Evolutionary conservation across 2,113 vertebrate species (phyloP).

Genomic region (Oncorhynchus clarkii): DNA sequence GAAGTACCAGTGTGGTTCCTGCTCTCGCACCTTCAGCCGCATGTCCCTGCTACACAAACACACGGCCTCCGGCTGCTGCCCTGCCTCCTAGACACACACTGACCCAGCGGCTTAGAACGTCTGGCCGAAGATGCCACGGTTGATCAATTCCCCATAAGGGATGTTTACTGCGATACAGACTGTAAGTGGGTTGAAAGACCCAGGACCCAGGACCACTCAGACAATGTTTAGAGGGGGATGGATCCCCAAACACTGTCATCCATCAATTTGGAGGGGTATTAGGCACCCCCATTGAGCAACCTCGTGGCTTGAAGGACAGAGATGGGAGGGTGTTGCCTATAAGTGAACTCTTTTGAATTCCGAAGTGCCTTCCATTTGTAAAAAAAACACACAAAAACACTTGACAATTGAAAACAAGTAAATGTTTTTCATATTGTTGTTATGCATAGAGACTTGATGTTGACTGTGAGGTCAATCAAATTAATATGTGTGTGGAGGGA

Average conservation of each 20-base stretch:
- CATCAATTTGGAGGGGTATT: background rate
- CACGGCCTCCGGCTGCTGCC: conserved; percentile 82
- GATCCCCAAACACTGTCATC: background rate
- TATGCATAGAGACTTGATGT: background rate
- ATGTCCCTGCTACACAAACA: conserved; percentile 98
- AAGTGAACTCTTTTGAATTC: background rate
- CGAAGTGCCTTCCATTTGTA: conserved; percentile 42
- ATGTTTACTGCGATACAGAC: no score
- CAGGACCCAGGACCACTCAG: background rate
- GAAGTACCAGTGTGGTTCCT: conserved; percentile 93
- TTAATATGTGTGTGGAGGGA: conserved; percentile 28
- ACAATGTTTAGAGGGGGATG: background rate
- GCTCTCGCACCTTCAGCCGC: conserved; percentile 94
- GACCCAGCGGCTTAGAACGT: conserved; percentile 1
- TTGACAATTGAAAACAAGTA: background rate
- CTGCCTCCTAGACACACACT: conserved; percentile 71
- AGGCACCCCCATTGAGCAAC: background rate
- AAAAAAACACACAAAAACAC: no score
- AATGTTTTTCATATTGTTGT: conserved; percentile 4
- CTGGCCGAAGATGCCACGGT: background rate
- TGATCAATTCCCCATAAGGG: no score
- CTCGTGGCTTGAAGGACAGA: background rate
- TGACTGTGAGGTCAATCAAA: background rate
- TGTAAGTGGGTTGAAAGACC: background rate
- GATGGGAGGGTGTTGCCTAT: background rate